Evolutionary conservation across 2,797 vertebrate genomes (phyloP), one percentile per base, ranked within the genome.

Genomic region (Gambelia wislizenii): DNA sequence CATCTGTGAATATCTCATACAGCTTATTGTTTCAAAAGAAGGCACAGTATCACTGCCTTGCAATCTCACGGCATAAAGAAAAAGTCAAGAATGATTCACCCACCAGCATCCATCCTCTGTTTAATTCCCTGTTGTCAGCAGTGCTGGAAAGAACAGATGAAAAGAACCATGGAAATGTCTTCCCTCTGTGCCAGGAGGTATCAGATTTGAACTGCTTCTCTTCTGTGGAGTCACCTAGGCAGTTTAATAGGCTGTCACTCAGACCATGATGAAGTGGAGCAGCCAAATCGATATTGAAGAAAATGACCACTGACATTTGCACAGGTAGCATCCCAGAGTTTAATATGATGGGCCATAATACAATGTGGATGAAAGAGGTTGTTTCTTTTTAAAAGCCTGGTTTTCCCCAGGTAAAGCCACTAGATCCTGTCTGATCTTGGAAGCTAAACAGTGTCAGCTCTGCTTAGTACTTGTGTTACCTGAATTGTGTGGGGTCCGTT

Each of bases 221-320:
- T 89, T 90, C 91, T 87, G 30, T 76, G 86, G 61, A 81, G 27
- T 69, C 0, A 1, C 14, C 9, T 52, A 84, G 75, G 52, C 6
- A 25, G 85, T 81, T 54, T 79, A 61, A 79, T 49, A 83, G 82
- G 79, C 91, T 94, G 86, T 93, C 91, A 91, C 86, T 86, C 90
- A 83, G 91, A 81, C 80, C 89, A 76, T 89, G 87, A 93, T 92
- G 91, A 92, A 89, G 89, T 0, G 3, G 90, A 87, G 87, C 49
- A 49, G 91, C 77, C 70, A 88, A 92, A 92, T 92, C 92, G 89
- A 69, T 94, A 91, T 86, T 87, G 89, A 93, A 94, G 82, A 90
- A 94, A 95, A 88, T 89, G 74, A 33, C 86, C 25, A 70, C 82
- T 89, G 85, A 83, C 84, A 91, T 90, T 76, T 77, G 89, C 59